Evolutionary conservation across 2,888 invertebrate genomes (phyloP), one percentile per base, ranked within the genome.

Genomic region (Lamellibrachia columna): DNA sequence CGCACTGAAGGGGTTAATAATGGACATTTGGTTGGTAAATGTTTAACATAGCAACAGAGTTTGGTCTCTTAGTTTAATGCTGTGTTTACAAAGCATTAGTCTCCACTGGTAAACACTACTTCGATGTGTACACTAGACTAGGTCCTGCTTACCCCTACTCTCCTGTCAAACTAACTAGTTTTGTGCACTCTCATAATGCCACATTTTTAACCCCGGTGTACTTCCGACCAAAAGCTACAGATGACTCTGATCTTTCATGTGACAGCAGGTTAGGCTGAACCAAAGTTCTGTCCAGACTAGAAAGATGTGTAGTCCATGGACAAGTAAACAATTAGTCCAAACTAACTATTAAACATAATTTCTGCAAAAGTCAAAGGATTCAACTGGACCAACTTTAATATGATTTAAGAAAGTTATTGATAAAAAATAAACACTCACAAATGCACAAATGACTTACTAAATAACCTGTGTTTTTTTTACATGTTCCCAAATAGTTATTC

Each of bases 51-150:
- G 75, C 75, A 75, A 75, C 75, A 75, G 75, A 58, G n/a, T 15
- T 75, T 75, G 11, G 75, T 75, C 75, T 75, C 75, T 6, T 40
- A 40, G 40, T 40, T 40, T 40, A 40, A 40, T 75, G 75, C 22
- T 75, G 22, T 75, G 75, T 75, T 75, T 22, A 75, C 75, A 75
- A 75, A 75, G 75, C n/a, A 75, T 75, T 75, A 75, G 75, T 75
- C 11, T 22, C 75, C 6, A 22, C 75, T 22, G 22, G 75, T 75
- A 75, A 75, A n/a, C 75, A 75, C n/a, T 75, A 75, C 75, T 22
- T 75, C 6, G 15, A 22, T 75, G 75, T 75, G 75, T 22, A n/a
- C 22, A 75, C n/a, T 75, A 75, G 15, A 75, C 75, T 22, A 75
- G 75, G 55, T 55, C 22, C 22, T 75, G 75, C 15, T 75, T 75